Conservation (phyloP, 2,888 invertebrate genomes). For the Rotaria socialis region DNA sequence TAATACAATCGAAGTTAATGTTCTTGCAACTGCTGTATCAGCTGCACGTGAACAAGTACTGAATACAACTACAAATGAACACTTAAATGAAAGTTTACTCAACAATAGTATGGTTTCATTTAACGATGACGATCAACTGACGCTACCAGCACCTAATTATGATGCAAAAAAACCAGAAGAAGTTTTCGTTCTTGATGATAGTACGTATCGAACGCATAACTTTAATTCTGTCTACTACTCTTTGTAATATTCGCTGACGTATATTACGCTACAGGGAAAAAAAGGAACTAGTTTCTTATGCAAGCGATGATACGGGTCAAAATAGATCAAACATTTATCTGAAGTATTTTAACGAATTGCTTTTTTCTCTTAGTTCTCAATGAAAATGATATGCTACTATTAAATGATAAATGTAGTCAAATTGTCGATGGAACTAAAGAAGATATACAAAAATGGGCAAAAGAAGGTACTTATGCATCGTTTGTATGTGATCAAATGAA, state of each 20-base stretch:
- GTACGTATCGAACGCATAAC: background rate
- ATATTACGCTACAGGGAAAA: too few species aligned
- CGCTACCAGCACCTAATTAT: background rate
- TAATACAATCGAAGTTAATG: background rate
- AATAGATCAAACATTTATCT: too few species aligned
- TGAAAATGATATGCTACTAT: background rate
- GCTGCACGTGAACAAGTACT: constrained; percentile 30
- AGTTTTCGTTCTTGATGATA: background rate
- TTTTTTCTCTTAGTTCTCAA: background rate
- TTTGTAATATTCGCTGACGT: too few species aligned
- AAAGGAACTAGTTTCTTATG: too few species aligned
- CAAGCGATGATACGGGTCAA: too few species aligned
- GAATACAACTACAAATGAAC: background rate
- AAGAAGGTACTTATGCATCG: constrained; percentile 27
- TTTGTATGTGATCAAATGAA: constrained; percentile 36
- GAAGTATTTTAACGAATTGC: background rate
- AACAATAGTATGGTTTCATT: background rate
- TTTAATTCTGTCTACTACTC: too few species aligned
- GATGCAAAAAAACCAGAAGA: constrained; percentile 29
- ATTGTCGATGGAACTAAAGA: constrained; percentile 24
- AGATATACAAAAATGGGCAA: background rate
- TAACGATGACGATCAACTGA: background rate
- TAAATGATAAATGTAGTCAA: constrained; percentile 23
- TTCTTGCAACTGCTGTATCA: constrained; percentile 17
- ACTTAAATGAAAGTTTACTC: background rate